Conservation (phyloP, 2,797 vertebrate species). For the Sebastes umbrosus region DNA sequence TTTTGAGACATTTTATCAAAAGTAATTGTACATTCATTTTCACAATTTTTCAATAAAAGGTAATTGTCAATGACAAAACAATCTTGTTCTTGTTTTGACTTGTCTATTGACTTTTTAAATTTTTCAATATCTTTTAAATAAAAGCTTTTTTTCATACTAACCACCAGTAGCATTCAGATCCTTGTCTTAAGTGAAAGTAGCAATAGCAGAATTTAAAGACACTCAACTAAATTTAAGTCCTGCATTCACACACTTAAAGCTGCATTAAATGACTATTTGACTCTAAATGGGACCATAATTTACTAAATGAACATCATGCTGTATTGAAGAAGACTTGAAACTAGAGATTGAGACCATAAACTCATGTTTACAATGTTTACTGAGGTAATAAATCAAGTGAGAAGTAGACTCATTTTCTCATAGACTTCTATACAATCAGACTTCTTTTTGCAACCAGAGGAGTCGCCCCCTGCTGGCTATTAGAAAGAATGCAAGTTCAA, state of each 20-base stretch:
- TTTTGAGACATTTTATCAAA: not conserved
- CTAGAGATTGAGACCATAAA: too few relatives aligned
- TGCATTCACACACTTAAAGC: not conserved
- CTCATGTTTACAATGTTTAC: too few relatives aligned
- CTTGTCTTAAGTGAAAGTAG: not conserved
- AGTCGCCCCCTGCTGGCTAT: too few relatives aligned
- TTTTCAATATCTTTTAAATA: too few relatives aligned
- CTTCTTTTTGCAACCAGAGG: not conserved
- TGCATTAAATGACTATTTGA: not conserved
- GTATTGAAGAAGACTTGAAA: too few relatives aligned
- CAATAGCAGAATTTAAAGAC: not conserved
- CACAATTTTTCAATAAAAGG: not conserved
- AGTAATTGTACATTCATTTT: fast-evolving
- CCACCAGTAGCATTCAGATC: not conserved
- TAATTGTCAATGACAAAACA: not conserved
- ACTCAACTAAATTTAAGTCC: not conserved
- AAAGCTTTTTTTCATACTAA: not conserved
- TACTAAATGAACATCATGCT: too few relatives aligned
- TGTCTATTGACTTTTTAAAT: not conserved
- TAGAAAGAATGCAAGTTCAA: too few relatives aligned
- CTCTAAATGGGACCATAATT: too few relatives aligned
- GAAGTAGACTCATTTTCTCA: too few relatives aligned
- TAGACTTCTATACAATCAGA: too few relatives aligned
- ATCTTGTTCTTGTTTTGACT: not conserved
- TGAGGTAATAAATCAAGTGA: too few relatives aligned